Conservation (phyloP, 2,797 vertebrate species). For the Atherinosoma microstoma region DNA sequence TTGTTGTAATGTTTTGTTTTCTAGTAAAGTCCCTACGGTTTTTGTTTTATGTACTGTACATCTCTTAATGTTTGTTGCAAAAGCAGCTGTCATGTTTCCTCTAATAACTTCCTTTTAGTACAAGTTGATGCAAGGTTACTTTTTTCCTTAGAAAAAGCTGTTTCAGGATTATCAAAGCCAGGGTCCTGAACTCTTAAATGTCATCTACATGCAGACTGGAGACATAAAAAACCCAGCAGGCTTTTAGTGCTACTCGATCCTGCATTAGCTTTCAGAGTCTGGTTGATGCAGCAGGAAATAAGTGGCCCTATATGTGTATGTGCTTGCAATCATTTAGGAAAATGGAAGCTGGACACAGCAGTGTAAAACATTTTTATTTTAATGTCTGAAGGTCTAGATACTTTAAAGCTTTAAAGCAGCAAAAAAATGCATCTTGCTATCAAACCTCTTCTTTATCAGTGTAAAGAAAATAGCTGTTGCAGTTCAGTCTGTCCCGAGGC, state of each 20-base stretch:
- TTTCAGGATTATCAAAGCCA: not conserved
- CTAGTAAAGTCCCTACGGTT: not conserved
- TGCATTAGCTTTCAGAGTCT: conserved; percentile 2
- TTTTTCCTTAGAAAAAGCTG: not conserved
- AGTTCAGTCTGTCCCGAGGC: conserved; percentile 42
- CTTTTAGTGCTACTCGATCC: conserved; percentile 6
- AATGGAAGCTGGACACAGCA: conserved; percentile 5
- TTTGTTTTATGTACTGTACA: conserved; percentile 13
- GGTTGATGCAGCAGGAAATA: conserved; percentile 10
- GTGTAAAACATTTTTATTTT: not conserved
- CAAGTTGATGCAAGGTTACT: not conserved
- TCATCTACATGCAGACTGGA: conserved; percentile 8
- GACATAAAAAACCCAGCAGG: conserved; percentile 16
- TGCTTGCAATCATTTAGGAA: conserved; percentile 10
- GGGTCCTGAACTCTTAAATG: conserved; percentile 2
- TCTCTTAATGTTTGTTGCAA: not conserved
- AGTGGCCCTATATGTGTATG: not conserved
- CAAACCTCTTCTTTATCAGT: conserved; percentile 1
- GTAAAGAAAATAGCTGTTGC: conserved; percentile 24
- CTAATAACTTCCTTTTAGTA: not conserved
- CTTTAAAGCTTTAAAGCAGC: not conserved
- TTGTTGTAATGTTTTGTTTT: not conserved
- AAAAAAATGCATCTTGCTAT: conserved; percentile 3
- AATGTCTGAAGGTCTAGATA: not conserved
- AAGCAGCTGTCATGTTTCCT: not conserved